Evolutionary conservation across 2,888 invertebrate genomes (phyloP), one percentile per base, ranked within the genome.

Genomic region (Baccha elongata): DNA sequence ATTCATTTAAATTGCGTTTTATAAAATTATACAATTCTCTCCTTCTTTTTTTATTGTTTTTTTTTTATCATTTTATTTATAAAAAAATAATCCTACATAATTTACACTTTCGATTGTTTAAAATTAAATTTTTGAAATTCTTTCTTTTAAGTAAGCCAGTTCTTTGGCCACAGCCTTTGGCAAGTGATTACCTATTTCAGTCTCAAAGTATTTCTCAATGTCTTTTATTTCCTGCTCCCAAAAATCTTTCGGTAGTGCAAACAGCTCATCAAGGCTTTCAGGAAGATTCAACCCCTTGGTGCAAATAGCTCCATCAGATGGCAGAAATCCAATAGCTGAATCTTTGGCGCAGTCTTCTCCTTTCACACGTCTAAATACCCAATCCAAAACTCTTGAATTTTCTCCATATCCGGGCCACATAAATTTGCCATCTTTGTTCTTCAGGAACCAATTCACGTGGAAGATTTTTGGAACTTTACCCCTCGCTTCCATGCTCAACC

Each of bases 371-470:
- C 96, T 93, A 71, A 98, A 93, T 85, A 98, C 94, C 99, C 99
- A 99, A 88, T 99, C 99, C 44, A 99, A 92, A 0, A 99, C 99
- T 13, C 99, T 94, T 7, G 96, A 94, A 90, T 99, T 99, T 85
- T 99, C 99, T 0, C 98, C 98, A 89, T 97, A 99, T 48, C 99
- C 99, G 0, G 99, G 99, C 99, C 99, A 99, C 76, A 99, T 92
- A 93, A 98, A 99, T 89, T 96, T 94, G 15, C 97, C 98, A 89
- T 95, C 92, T 0, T 91, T 90, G 86, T 93, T 93, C 89, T 98
- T 98, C 72, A 99, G 93, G 94, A 99, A 99, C 99, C 99, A 99
- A 92, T 99, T 99, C 65, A 99, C 99, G 90, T 99, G 98, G 94
- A 98, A 99, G 87, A 99, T 95, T 90, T 96, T 96, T 1, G 99